Conservation (phyloP, 2,797 vertebrate species). For the Chaetophractus vellerosus region DNA sequence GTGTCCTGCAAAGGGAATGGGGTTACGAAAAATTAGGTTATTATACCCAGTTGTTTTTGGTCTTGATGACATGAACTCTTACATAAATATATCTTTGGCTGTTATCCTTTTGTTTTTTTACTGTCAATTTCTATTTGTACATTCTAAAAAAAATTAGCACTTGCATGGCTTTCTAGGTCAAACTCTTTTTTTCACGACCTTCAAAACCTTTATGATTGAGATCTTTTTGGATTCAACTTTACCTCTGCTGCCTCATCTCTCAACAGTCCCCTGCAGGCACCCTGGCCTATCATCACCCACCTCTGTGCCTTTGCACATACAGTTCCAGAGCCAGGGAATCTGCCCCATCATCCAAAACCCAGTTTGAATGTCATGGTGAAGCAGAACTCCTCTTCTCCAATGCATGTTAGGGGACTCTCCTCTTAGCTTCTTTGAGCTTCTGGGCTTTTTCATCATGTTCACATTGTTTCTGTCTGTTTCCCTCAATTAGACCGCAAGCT, state of each 20-base stretch:
- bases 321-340: background rate
- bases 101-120: background rate
- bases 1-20: background rate
- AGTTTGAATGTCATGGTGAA: background rate
- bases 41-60: background rate
- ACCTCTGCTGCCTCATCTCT: too few relatives aligned
- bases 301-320: background rate
- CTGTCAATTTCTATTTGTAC: background rate
- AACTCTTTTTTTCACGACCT: background rate
- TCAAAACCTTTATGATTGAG: background rate
- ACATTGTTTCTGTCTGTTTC: background rate
- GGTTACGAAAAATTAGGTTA: background rate
- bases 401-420: background rate
- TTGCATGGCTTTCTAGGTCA: background rate
- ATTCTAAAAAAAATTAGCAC: background rate
- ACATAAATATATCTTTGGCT: background rate
- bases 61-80: background rate
- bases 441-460: background rate
- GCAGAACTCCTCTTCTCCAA: background rate
- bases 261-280: too few relatives aligned
- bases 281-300: background rate
- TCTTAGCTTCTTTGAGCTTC: background rate
- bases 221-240: background rate
- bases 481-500: background rate
- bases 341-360: background rate